Evolutionary conservation across 1,140 invertebrate genomes (phyloP), one percentile per base, ranked within the genome.

Genomic region (Scylla paramamosain): DNA sequence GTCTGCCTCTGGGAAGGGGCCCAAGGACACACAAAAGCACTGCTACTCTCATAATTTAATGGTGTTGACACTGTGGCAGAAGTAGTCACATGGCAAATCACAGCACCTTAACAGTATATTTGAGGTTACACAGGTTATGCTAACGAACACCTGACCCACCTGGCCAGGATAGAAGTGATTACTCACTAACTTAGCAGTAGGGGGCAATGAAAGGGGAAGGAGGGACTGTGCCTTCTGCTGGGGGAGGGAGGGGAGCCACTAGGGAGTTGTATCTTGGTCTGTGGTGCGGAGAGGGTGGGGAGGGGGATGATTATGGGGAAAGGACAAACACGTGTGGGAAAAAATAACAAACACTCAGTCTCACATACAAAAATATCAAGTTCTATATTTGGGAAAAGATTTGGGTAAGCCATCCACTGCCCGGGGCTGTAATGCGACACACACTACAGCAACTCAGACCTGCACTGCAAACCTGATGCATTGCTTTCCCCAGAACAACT

Each of bases 111-210:
- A 77, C 67, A 77, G 67, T 77, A 77, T n/a, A n/a, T 77, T 1
- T 77, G 67, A 77, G 67, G 67, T 77, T 77, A 77, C 67, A 77
- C 67, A n/a, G 67, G 67, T 77, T 77, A 77, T 77, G 8, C 67
- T 77, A 77, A 25, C 8, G 6, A 77, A 77, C n/a, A n/a, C 67
- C 52, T 59, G 52, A 59, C 12, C 10, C 52, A 59, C 52, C 52
- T 59, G 52, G 52, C 52, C 52, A 59, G 52, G 52, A 20, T 59
- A 20, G 46, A 7, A 4, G 16, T 59, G 7, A n/a, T n/a, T 77
- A 77, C 67, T n/a, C n/a, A 20, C 67, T 77, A 77, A 77, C 67
- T 77, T 77, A 77, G n/a, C 20, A 20, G 25, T 77, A 25, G 8
- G 25, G 25, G 67, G n/a, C n/a, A 8, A n/a, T 77, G n/a, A 7